Evolutionary conservation across 2,888 invertebrate genomes (phyloP).

Genomic region (Acronicta alni): DNA sequence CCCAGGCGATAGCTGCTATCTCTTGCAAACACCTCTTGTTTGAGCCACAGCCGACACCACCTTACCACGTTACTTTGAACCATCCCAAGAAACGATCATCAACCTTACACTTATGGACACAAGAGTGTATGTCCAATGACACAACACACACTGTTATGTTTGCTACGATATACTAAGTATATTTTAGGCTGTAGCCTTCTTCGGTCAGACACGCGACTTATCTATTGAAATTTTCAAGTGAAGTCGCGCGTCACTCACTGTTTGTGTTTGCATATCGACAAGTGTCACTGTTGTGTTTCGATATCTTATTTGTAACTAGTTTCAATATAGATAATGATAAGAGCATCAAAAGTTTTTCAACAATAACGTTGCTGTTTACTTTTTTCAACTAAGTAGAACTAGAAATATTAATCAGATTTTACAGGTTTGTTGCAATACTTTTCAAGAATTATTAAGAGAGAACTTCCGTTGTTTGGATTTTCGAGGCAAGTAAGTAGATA

Average conservation of each 20-base stretch:
- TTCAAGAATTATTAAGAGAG: neutral
- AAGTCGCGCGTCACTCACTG: slow-evolving; percentile 82
- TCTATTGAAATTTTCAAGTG: slow-evolving; percentile 83
- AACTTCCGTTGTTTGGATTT: too few relatives aligned
- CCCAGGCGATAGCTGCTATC: slow-evolving; percentile 88
- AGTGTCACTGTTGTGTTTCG: slow-evolving; percentile 75
- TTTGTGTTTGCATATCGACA: slow-evolving; percentile 79
- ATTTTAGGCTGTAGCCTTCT: slow-evolving; percentile 63
- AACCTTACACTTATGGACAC: slow-evolving; percentile 45
- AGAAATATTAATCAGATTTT: too few relatives aligned
- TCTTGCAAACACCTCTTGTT: slow-evolving; percentile 87
- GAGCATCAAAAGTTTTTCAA: slow-evolving; percentile 38
- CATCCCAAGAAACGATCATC: slow-evolving; percentile 19
- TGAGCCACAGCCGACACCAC: slow-evolving; percentile 80
- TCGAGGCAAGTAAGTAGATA: too few relatives aligned
- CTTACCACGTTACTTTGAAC: slow-evolving; percentile 55
- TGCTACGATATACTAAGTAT: slow-evolving; percentile 55
- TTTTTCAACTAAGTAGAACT: slow-evolving; percentile 14
- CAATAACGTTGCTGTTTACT: slow-evolving; percentile 14
- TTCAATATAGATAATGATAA: slow-evolving; percentile 61
- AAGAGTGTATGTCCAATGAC: slow-evolving; percentile 23
- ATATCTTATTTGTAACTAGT: slow-evolving; percentile 66
- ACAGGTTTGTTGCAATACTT: neutral
- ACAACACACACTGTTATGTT: slow-evolving; percentile 27
- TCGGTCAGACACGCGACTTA: slow-evolving; percentile 81